Evolutionary conservation across 2,888 invertebrate species (phyloP), one percentile per base, ranked within the genome.

Genomic region (Pilophorus perplexus): DNA sequence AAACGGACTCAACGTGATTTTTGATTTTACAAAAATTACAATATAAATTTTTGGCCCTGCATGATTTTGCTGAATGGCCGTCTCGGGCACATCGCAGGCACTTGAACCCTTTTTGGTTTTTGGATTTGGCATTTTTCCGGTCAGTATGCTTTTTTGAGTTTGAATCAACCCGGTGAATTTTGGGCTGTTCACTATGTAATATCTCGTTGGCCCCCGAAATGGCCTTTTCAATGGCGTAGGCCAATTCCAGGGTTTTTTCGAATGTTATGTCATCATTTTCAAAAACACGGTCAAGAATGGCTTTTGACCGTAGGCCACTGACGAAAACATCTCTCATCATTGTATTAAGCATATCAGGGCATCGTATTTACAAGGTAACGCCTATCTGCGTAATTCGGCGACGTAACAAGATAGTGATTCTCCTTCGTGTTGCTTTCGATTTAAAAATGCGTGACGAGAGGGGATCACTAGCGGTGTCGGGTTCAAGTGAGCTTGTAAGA

Each of bases 241-340:
- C 64, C 16, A 62, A 5, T 48, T 62, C 16, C 3, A 62, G 10
- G 2, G 64, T 62, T 46, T 50, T 25, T 4, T 48, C 48, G 6
- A 62, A 48, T n/a, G 64, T 18, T 5, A 50, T 33, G 28, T 62
- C 64, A 28, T 62, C 64, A 5, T 62, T 23, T 22, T 62, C 64
- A 20, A 62, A 62, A 4, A 62, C 6, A 2, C 64, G 64, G 27
- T 62, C 64, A 3, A 62, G 37, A 18, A 62, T 62, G 3, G 27
- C 14, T 27, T 62, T 48, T 3, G 62, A 48, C 12, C 44, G 18
- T 3, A 60, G 46, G 18, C 62, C 62, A 25, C 44, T 28, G 27
- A 62, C 48, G 20, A 62, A 62, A 4, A 62, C 64, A 28, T 62
- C 64, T 27, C 64, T 3, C 16, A 62, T 27, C 64, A 62, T 50